These are phyloP conservation scores for Campopleginae sp. DNA, from an alignment of 2,888 invertebrate species.

Conservation along the genomic window DNA sequence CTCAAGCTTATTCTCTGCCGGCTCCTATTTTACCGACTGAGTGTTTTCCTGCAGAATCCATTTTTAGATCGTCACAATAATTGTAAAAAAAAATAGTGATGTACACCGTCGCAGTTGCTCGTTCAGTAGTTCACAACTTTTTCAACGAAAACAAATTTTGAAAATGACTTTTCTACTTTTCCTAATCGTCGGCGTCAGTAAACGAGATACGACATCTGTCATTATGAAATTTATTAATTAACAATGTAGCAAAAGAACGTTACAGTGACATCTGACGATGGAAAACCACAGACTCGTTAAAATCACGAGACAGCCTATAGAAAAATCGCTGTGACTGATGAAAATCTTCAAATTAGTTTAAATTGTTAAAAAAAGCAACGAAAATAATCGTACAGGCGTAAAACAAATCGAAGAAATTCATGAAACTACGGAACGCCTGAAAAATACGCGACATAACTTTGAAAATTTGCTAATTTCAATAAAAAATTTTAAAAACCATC, in stretches of 20 bases:
- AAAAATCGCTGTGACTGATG: background rate
- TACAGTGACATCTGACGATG: background rate
- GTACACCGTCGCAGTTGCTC: too few relatives aligned
- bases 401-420: background rate
- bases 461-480: background rate
- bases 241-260: too few relatives aligned
- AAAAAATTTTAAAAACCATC: background rate
- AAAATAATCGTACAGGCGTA: background rate
- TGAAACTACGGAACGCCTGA: background rate
- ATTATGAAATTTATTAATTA: too few relatives aligned
- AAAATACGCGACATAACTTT: background rate
- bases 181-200: background rate
- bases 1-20: background rate
- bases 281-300: background rate
- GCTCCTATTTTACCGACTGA: background rate
- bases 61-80: too few relatives aligned
- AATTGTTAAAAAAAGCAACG: background rate
- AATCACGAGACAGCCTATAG: background rate
- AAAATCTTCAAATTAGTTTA: background rate
- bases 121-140: too few relatives aligned
- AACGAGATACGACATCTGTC: background rate
- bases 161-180: too few relatives aligned
- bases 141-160: too few relatives aligned
- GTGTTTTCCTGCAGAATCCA: background rate
- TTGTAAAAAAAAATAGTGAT: too few relatives aligned